A percentile compares a stretch with the other conserved stretches of the same genome.
Evolutionary conservation across 2,797 vertebrate species (phyloP).

Genomic region (Hybognathus amarus): DNA sequence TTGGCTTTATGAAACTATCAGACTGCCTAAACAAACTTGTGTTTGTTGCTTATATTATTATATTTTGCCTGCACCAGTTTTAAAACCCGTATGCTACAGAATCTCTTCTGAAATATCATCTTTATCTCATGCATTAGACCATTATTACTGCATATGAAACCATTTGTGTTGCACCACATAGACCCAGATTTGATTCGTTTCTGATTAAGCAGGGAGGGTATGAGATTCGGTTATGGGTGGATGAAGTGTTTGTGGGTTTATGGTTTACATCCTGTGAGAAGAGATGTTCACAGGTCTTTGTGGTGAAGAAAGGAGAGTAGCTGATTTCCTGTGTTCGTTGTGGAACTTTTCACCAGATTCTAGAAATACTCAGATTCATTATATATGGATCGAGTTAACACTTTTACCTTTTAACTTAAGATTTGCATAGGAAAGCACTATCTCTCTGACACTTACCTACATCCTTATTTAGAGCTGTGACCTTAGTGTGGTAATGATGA

Average conservation of each 20-base stretch:
- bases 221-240: slow-evolving; percentile 30
- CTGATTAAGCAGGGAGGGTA: slow-evolving; percentile 12
- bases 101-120: not conserved
- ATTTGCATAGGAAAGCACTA: not conserved
- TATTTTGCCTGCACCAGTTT: not conserved
- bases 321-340: slow-evolving; percentile 44
- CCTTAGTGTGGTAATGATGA: not conserved
- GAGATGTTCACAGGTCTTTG: slow-evolving; percentile 41
- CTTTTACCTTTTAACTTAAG: not conserved
- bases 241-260: slow-evolving; percentile 51
- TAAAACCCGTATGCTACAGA: not conserved
- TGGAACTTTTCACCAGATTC: slow-evolving; percentile 10
- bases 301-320: slow-evolving; percentile 30
- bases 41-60: not conserved
- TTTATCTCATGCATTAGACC: not conserved
- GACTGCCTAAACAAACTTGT: not conserved
- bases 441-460: not conserved
- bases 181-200: slow-evolving; percentile 12
- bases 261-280: slow-evolving; percentile 48
- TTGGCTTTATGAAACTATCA: slow-evolving; percentile 1
- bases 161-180: not conserved
- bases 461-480: slow-evolving; percentile 31
- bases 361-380: slow-evolving; percentile 6
- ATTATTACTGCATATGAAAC: not conserved
- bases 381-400: not conserved